phyloP scores from a whole-genome alignment of 2,113 vertebrate genomes.

The Pipra filicauda region DNA sequence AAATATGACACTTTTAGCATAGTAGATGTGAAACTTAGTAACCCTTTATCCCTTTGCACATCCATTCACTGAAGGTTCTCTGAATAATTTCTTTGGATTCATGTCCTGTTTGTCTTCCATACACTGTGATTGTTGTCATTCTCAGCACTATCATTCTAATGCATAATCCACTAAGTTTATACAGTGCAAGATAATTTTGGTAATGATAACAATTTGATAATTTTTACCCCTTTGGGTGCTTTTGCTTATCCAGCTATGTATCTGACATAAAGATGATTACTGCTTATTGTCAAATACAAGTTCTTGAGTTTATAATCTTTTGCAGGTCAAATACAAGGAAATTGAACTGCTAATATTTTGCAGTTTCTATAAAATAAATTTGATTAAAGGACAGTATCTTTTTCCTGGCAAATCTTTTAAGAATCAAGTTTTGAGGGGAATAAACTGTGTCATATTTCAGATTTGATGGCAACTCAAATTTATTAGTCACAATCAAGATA shows the following conservation, averaged over 20 bases:
- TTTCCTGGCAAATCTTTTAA: background rate
- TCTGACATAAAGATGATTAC: background rate
- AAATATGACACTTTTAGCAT: background rate
- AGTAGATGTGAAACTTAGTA: background rate
- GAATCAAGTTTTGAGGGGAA: background rate
- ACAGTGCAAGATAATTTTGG: background rate
- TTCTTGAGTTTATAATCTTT: background rate
- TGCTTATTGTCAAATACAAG: background rate
- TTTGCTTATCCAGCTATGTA: background rate
- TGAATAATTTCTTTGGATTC: background rate
- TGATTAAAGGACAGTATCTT: background rate
- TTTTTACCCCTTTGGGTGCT: background rate
- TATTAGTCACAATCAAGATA: background rate
- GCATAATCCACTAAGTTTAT: background rate
- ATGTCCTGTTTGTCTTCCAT: slow-evolving; percentile 9
- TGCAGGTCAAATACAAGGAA: background rate
- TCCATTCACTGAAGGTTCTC: background rate
- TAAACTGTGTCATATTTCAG: background rate
- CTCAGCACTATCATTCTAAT: slow-evolving; percentile 16
- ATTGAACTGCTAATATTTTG: background rate
- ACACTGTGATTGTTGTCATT: slow-evolving; percentile 8
- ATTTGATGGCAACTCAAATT: background rate
- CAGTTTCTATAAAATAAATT: background rate
- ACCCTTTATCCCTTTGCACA: background rate
- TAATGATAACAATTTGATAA: background rate